phyloP scores from a whole-genome alignment of 2,888 invertebrate species.

The Brenthis daphne region DNA sequence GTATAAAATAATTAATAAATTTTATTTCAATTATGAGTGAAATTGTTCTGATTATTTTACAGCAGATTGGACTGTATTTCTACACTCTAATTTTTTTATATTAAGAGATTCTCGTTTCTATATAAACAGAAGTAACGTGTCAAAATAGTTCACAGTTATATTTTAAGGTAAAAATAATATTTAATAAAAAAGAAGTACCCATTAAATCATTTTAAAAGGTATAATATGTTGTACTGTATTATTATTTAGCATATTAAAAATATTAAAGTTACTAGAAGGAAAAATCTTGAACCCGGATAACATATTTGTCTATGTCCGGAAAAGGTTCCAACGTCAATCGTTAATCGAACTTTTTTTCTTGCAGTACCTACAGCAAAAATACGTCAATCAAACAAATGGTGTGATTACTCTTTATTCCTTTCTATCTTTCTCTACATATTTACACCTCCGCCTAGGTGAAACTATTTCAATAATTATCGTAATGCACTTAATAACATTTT shows the following conservation, averaged over 20 bases:
- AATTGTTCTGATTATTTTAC: too few species aligned
- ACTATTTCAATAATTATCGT: slow-evolving; percentile 41
- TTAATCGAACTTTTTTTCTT: slow-evolving; percentile 48
- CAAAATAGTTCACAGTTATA: too few species aligned
- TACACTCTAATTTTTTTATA: too few species aligned
- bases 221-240: background rate
- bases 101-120: too few species aligned
- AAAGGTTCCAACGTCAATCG: slow-evolving; percentile 46
- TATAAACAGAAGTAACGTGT: too few species aligned
- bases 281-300: slow-evolving; percentile 8
- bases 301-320: slow-evolving; percentile 44
- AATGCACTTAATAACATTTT: slow-evolving; percentile 50
- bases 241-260: background rate
- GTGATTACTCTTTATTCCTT: slow-evolving; percentile 53
- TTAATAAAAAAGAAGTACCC: too few species aligned
- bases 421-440: slow-evolving; percentile 47
- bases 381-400: slow-evolving; percentile 71
- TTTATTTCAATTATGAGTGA: too few species aligned
- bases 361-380: slow-evolving; percentile 47
- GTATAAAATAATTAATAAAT: too few species aligned
- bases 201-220: too few species aligned
- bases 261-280: background rate
- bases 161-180: too few species aligned
- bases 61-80: too few species aligned
- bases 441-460: slow-evolving; percentile 44